Evolutionary conservation across 2,113 vertebrate genomes (phyloP), one percentile per base, ranked within the genome.

Genomic region (Chlorodrepanis virens): DNA sequence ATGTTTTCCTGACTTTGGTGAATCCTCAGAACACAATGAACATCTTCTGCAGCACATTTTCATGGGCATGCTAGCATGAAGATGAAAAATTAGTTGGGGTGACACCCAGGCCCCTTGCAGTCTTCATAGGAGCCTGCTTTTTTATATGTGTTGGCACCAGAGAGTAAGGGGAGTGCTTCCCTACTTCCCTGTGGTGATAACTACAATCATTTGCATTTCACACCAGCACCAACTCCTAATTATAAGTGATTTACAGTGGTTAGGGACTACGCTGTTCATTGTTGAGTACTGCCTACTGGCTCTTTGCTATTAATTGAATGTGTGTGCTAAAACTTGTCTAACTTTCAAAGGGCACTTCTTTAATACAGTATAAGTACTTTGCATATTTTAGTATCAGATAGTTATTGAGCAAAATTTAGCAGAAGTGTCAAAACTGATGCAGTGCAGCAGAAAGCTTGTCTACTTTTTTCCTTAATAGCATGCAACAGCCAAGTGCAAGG

Each of bases 231-330:
- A 90, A 68, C 79, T 92, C 85, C 86, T 97, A 93, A 95, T 94
- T 96, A 88, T 70, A 94, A 88, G 71, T 90, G 76, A 92, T 96
- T 95, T 94, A 97, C 88, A 81, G 83, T 59, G 54, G 59, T 63
- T 70, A 74, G 90, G 54, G 86, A 80, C 89, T 92, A 11, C 39
- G 54, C 45, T 90, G 68, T 92, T 90, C 86, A 59, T 86, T 96
- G 95, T 60, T 74, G 71, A 89, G 64, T 86, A 35, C 56, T 93
- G 86, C 95, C 92, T 94, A 59, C 89, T 2, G 47, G 89, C 76
- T 83, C 33, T 92, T 93, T 74, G 77, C 79, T 89, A 10, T 82
- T 94, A 93, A 95, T 90, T 94, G 63, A 93, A 83, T 85, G 39
- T 53, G 53, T 90, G 67, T 81, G 88, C 88, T 90, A 77, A 72